These are phyloP conservation scores for Echinarachnius parma DNA, from an alignment of 53 echinoderm and acorn worm species.

Conservation along the genomic window DNA sequence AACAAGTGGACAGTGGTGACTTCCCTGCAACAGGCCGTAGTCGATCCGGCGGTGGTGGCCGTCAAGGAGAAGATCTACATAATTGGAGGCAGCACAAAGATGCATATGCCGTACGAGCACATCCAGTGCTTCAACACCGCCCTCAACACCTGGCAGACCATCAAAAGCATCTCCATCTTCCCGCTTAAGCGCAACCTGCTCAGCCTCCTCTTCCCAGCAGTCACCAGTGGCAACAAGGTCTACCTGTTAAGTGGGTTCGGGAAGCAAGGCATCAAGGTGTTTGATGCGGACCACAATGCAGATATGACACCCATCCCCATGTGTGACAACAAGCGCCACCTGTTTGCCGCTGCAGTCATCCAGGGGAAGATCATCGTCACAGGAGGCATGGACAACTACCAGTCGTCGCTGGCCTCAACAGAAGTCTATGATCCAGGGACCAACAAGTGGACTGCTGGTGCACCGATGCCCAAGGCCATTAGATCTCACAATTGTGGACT, in stretches of 20 bases:
- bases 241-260: constrained; percentile 74
- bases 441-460: constrained; percentile 49
- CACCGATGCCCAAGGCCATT: constrained; percentile 66
- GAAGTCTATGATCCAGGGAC: constrained; percentile 56
- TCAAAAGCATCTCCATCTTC: constrained; percentile 56
- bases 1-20: constrained; percentile 61
- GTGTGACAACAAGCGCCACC: constrained; percentile 65
- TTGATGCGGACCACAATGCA: constrained; percentile 55
- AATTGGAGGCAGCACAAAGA: constrained; percentile 61
- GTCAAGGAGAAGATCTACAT: constrained; percentile 63
- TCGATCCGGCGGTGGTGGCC: constrained; percentile 62
- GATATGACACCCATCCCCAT: constrained; percentile 60
- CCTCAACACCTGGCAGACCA: constrained; percentile 50
- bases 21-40: constrained; percentile 61
- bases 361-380: constrained; percentile 60
- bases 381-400: constrained; percentile 78
- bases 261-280: constrained; percentile 69
- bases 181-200: too few relatives aligned
- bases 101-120: constrained; percentile 54
- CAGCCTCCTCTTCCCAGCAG: constrained; percentile 67
- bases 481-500: constrained; percentile 68
- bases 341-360: constrained; percentile 71
- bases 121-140: constrained; percentile 74
- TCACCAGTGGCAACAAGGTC: constrained; percentile 53
- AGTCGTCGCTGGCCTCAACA: constrained; percentile 50